A percentile compares a stretch with the other conserved stretches of the same genome.
Evolutionary conservation across 1,140 invertebrate species (phyloP).

Genomic region (Heliconius hermathena): DNA sequence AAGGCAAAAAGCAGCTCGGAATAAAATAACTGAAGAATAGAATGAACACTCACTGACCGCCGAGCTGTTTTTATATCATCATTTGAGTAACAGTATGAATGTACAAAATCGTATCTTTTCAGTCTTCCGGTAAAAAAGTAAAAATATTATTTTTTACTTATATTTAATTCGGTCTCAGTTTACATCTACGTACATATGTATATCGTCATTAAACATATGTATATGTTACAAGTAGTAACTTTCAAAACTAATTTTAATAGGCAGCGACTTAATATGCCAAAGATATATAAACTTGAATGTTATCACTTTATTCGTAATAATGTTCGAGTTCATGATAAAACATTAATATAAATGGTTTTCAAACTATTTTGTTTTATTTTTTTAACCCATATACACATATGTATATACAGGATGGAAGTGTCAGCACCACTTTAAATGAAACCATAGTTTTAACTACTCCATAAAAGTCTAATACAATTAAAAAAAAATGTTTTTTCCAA

Average conservation of each 20-base stretch:
- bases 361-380: constrained; percentile 63
- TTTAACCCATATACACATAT: not conserved
- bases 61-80: not conserved
- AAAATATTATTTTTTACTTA: not conserved
- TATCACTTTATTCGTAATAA: constrained; percentile 69
- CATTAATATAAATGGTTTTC: constrained; percentile 76
- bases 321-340: constrained; percentile 66
- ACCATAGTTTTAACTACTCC: too few species aligned
- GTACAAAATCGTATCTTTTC: constrained; percentile 11
- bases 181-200: constrained; percentile 2
- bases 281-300: constrained; percentile 57
- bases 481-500: too few species aligned
- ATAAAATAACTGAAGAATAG: not conserved
- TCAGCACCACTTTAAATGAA: too few species aligned
- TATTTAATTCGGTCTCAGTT: not conserved
- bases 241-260: constrained; percentile 32
- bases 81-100: not conserved
- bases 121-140: constrained; percentile 39
- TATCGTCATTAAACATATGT: constrained; percentile 14
- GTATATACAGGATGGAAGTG: too few species aligned
- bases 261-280: constrained; percentile 32
- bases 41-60: not conserved
- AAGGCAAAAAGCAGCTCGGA: not conserved
- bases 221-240: constrained; percentile 35
- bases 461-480: too few species aligned